phyloP scores from a whole-genome alignment of 1,140 invertebrate species.

The Archivesica marissinica region DNA sequence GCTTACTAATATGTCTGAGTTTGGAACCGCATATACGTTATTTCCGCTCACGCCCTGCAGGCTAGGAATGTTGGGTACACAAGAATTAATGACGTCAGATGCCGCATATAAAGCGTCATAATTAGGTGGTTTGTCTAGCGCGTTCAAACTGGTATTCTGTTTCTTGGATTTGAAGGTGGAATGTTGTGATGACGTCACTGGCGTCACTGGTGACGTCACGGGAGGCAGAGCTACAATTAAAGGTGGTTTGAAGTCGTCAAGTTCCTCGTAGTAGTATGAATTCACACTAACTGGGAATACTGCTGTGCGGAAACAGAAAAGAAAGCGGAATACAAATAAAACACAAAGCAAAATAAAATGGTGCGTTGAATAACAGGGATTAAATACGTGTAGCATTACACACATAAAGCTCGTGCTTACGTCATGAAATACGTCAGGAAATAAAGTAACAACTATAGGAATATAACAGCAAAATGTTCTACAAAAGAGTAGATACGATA shows the following conservation, averaged over 20 bases:
- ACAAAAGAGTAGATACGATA: background rate
- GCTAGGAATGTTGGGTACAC: constrained; percentile 79
- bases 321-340: constrained; percentile 56
- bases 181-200: constrained; percentile 58
- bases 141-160: constrained; percentile 41
- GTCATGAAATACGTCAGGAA: too few relatives aligned
- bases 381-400: background rate
- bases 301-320: constrained; percentile 63
- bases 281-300: constrained; percentile 49
- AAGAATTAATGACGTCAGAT: constrained; percentile 85
- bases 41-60: constrained; percentile 85
- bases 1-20: constrained; percentile 84
- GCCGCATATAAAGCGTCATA: constrained; percentile 90
- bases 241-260: constrained; percentile 64
- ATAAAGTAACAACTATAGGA: background rate
- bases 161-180: constrained; percentile 47
- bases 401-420: constrained; percentile 17
- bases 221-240: constrained; percentile 62
- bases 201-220: constrained; percentile 62
- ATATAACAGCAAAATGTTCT: background rate
- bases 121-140: constrained; percentile 85
- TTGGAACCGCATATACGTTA: constrained; percentile 84
- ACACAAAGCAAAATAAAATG: background rate
- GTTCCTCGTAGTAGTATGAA: constrained; percentile 60
- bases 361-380: too few relatives aligned